Conservation (phyloP, 2,113 vertebrate genomes). For the Solea solea region DNA sequence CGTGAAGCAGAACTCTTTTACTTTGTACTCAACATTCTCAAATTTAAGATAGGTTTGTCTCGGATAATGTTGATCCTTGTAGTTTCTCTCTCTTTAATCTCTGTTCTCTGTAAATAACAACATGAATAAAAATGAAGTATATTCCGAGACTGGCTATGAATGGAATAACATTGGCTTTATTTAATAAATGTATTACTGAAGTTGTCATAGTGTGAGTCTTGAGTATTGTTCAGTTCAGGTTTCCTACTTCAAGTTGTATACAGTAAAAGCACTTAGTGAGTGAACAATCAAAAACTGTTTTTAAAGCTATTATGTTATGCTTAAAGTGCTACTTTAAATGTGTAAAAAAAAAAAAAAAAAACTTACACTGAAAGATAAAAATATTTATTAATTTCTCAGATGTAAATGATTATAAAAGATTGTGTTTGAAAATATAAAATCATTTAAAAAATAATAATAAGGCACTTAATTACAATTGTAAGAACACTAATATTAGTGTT, state of each 20-base stretch:
- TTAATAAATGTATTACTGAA: constrained; percentile 69
- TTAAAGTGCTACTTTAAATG: too few relatives aligned
- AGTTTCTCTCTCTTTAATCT: constrained; percentile 31
- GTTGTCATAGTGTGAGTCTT: neutral
- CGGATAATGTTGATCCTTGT: constrained; percentile 49
- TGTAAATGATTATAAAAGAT: neutral
- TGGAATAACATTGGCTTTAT: constrained; percentile 59
- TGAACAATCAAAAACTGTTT: too few relatives aligned
- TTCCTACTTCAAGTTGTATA: too few relatives aligned
- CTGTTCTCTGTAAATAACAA: constrained; percentile 60
- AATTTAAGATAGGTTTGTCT: constrained; percentile 55
- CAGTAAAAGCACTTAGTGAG: too few relatives aligned
- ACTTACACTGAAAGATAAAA: too few relatives aligned
- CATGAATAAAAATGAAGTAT: constrained; percentile 64
- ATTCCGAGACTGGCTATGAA: constrained; percentile 63
- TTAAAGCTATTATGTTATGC: too few relatives aligned
- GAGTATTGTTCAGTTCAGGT: too few relatives aligned
- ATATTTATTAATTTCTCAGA: constrained; percentile 10
- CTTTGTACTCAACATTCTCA: constrained; percentile 56
- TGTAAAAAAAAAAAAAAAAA: too few relatives aligned
- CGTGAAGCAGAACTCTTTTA: constrained; percentile 35
- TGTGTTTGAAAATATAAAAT: constrained; percentile 1
- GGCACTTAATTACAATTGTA: constrained; percentile 12
- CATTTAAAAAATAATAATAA: neutral
- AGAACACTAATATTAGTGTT: neutral